Conservation (phyloP, 2,888 invertebrate genomes). For the Drymonia ruficornis region DNA sequence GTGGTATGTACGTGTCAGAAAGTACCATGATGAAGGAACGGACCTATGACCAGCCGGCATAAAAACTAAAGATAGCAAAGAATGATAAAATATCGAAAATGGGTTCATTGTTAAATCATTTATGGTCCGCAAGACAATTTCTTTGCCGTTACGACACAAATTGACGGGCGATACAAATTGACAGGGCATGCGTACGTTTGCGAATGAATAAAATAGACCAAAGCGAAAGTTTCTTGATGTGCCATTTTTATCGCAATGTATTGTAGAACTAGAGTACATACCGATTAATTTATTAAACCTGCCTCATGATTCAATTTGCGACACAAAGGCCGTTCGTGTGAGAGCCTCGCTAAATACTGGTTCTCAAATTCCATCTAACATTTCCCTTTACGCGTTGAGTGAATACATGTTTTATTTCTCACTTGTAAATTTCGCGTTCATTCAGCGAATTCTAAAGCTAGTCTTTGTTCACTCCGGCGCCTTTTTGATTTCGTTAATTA, state of each 20-base stretch:
- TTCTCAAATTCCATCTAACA: slow-evolving; percentile 15
- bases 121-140: too few relatives aligned
- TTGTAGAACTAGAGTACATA: slow-evolving; percentile 44
- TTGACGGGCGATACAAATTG: too few relatives aligned
- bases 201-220: neutral
- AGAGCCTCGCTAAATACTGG: slow-evolving; percentile 6
- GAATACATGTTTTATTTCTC: slow-evolving; percentile 9
- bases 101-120: too few relatives aligned
- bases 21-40: too few relatives aligned
- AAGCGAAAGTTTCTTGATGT: neutral
- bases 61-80: too few relatives aligned
- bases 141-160: too few relatives aligned
- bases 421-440: neutral
- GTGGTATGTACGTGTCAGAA: too few relatives aligned
- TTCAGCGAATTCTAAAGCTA: slow-evolving; percentile 1
- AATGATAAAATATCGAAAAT: too few relatives aligned
- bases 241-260: neutral
- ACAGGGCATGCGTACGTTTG: neutral
- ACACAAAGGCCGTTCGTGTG: slow-evolving; percentile 48
- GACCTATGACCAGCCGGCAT: too few relatives aligned
- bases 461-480: neutral
- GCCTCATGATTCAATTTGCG: slow-evolving; percentile 67
- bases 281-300: slow-evolving; percentile 65
- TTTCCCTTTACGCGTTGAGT: slow-evolving; percentile 12
- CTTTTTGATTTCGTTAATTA: neutral